These are phyloP conservation scores for Lacanobia wlatinum DNA, from an alignment of 2,888 invertebrate genomes.

Conservation along the genomic window DNA sequence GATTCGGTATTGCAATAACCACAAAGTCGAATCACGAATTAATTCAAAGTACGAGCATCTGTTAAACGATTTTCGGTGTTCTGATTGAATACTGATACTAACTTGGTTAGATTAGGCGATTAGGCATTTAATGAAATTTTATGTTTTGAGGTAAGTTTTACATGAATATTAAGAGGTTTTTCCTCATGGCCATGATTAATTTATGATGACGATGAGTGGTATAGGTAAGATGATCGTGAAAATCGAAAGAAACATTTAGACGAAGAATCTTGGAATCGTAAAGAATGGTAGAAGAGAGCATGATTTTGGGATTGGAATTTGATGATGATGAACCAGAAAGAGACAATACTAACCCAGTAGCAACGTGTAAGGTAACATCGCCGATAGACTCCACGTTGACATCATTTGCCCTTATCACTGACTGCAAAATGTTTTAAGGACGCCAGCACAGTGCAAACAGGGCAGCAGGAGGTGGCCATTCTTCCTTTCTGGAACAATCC, in stretches of 20 bases:
- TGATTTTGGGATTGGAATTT: too few relatives aligned
- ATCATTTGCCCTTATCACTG: conserved; percentile 92
- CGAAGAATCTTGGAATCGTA: too few relatives aligned
- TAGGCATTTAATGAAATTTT: neutral
- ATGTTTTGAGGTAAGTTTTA: neutral
- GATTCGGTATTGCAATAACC: neutral
- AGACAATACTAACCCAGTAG: conserved; percentile 86
- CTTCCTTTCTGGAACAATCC: too few relatives aligned
- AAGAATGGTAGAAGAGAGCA: too few relatives aligned
- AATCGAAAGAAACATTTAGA: too few relatives aligned
- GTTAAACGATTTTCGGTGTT: conserved; percentile 16
- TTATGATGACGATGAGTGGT: too few relatives aligned
- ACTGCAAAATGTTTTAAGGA: conserved; percentile 93
- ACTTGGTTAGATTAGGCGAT: neutral
- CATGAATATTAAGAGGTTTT: too few relatives aligned
- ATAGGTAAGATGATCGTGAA: too few relatives aligned
- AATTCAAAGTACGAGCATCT: neutral
- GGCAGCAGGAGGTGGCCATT: conserved; percentile 83
- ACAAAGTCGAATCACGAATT: conserved; percentile 17
- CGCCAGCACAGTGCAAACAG: conserved; percentile 95
- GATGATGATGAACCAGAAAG: too few relatives aligned
- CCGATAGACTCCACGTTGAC: conserved; percentile 81
- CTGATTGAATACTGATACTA: conserved; percentile 12
- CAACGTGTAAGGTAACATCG: conserved; percentile 92
- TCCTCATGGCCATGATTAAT: too few relatives aligned